These are phyloP conservation scores for Hemithea aestivaria DNA, from an alignment of 2,888 invertebrate species.

Conservation along the genomic window DNA sequence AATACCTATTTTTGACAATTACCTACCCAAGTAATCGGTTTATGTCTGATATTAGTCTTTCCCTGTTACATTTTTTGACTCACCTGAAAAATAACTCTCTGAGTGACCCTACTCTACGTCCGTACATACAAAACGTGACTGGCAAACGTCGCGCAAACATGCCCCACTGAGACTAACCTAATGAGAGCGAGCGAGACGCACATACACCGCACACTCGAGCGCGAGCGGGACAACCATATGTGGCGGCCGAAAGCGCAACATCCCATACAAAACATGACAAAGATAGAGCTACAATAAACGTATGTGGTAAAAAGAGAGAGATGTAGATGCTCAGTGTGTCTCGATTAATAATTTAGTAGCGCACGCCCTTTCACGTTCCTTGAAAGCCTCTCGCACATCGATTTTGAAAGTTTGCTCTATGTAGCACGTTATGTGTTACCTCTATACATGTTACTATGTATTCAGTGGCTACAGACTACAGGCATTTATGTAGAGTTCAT, in stretches of 20 bases:
- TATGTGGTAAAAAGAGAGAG: constrained; percentile 38
- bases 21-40: too few relatives aligned
- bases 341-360: constrained; percentile 70
- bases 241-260: constrained; percentile 75
- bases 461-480: too few relatives aligned
- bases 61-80: too few relatives aligned
- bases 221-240: constrained; percentile 52
- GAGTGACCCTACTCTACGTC: constrained; percentile 37
- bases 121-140: constrained; percentile 60
- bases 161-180: constrained; percentile 68
- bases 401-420: constrained; percentile 34
- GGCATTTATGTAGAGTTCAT: too few relatives aligned
- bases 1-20: too few relatives aligned
- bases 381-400: constrained; percentile 35
- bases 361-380: constrained; percentile 63
- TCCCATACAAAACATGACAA: constrained; percentile 41
- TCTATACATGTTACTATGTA: too few relatives aligned
- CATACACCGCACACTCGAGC: constrained; percentile 24
- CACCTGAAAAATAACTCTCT: constrained; percentile 25
- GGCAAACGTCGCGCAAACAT: constrained; percentile 73
- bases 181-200: constrained; percentile 57
- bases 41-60: too few relatives aligned
- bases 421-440: not conserved
- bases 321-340: constrained; percentile 62
- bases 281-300: constrained; percentile 32